Evolutionary conservation across 2,888 invertebrate species (phyloP).

Genomic region (Orchestes rusci): DNA sequence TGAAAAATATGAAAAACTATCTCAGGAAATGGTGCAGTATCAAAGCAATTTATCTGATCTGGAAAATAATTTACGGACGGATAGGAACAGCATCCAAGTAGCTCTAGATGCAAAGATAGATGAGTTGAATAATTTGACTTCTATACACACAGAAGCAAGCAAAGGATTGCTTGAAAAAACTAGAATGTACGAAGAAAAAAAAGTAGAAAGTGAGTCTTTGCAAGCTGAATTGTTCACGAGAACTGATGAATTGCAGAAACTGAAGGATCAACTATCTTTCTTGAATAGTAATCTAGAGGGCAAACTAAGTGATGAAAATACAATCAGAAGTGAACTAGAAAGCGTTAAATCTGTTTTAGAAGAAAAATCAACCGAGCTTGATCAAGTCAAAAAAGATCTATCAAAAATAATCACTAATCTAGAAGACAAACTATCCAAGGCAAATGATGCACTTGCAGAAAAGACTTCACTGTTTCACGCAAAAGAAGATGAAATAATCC

Average conservation of each 20-base stretch:
- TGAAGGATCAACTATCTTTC: conserved; percentile 6
- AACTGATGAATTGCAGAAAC: background rate
- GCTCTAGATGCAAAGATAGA: conserved; percentile 35
- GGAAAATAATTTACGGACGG: conserved; percentile 34
- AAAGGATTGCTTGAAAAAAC: background rate
- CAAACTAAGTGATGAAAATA: conserved; percentile 8
- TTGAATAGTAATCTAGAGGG: conserved; percentile 9
- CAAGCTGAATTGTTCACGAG: background rate
- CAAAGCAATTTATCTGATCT: conserved; percentile 35
- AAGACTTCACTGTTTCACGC: conserved; percentile 22
- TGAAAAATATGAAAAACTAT: conserved; percentile 4
- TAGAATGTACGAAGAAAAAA: background rate
- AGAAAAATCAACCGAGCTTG: conserved; percentile 8
- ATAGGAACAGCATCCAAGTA: conserved; percentile 38
- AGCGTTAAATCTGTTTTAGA: background rate
- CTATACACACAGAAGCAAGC: conserved; percentile 29
- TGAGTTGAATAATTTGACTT: conserved; percentile 37
- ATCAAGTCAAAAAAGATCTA: conserved; percentile 9
- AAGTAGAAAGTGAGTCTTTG: conserved; percentile 2
- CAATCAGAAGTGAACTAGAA: background rate
- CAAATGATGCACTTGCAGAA: conserved; percentile 38
- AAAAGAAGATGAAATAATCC: conserved; percentile 20
- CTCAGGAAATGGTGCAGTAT: conserved; percentile 29
- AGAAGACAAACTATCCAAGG: conserved; percentile 36
- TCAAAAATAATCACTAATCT: conserved; percentile 11